Base-by-base conservation (phyloP, 2,797 vertebrate species). In the Ispidina lecontei region DNA sequence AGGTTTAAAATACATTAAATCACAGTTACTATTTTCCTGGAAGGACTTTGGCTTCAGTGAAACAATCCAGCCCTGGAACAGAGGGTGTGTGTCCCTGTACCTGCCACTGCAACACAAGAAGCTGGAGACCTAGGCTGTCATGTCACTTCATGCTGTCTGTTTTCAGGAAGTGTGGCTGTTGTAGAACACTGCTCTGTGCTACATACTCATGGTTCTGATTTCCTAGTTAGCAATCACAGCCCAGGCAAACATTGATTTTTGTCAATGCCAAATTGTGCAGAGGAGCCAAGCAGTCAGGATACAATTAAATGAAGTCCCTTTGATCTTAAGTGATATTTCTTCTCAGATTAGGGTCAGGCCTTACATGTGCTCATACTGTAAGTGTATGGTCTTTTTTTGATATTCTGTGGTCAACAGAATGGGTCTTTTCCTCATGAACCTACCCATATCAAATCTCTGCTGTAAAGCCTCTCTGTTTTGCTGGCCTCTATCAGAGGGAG, bases 131-230 rank as follows among this genome's bases (percentile, higher is more conserved):
- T 71, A 59, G 84, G 43, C 29, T 93, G 23, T 69, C 67, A 1
- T 46, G 39, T 86, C 75, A 62, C 22, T 82, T 79, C 33, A 58
- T 89, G 41, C 39, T 41, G 39, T 89, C 70, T 77, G 6, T 89
- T 92, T 92, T 58, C 85, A 90, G 87, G 83, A 87, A 89, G 67
- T 46, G 33, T 55, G 62, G 37, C 44, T 44, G 7, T 64, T 89
- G 72, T 63, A 8, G 43, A 72, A 67, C 0, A 2, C 52, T 37
- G 12, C 44, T 84, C 52, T 59, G 31, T 5, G 1, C 58, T 64
- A 7, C 10, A 31, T 39, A 23, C 62, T 81, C 12, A 14, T 59
- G 76, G 62, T 65, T 91, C 19, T 64, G 41, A 51, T 47, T 74
- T 89, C 74, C 68, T 46, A 1, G 44, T 63, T 62, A 81, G 84